Conservation (phyloP, 2,797 vertebrate genomes). For the Epinephelus coioides region DNA sequence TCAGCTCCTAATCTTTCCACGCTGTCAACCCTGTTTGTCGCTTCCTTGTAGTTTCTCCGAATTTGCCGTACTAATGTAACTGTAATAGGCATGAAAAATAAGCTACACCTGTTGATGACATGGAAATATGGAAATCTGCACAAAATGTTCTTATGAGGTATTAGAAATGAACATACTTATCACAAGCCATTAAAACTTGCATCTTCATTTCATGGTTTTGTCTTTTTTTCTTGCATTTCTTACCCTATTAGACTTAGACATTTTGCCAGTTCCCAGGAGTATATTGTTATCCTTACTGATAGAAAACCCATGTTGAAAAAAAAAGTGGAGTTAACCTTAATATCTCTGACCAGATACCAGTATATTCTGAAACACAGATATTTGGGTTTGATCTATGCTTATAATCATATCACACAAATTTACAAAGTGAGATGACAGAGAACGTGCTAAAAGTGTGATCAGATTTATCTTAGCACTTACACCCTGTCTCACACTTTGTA, state of each 20-base stretch:
- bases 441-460: not conserved
- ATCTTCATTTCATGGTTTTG: not conserved
- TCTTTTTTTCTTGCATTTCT: not conserved
- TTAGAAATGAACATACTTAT: not conserved
- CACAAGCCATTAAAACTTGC: not conserved
- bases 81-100: not conserved
- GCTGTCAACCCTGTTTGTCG: slow-evolving; percentile 54
- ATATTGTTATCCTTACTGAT: not conserved
- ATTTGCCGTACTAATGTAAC: not conserved
- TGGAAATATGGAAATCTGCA: not conserved
- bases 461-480: not conserved
- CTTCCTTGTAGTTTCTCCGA: slow-evolving; percentile 4
- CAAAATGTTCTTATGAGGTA: not conserved
- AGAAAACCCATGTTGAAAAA: not conserved
- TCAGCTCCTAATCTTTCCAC: slow-evolving; percentile 51
- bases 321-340: too few relatives aligned
- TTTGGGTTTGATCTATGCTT: not conserved
- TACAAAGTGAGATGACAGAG: not conserved
- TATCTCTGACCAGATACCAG: too few relatives aligned
- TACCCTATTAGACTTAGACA: not conserved
- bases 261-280: too few relatives aligned
- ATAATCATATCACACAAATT: not conserved
- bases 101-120: slow-evolving; percentile 20
- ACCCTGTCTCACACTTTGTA: not conserved
- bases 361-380: not conserved